Percentiles rank a stretch among this genome's conserved stretches.
Conservation (phyloP, 2,888 invertebrate genomes). For the Silvanus unidentatus region DNA sequence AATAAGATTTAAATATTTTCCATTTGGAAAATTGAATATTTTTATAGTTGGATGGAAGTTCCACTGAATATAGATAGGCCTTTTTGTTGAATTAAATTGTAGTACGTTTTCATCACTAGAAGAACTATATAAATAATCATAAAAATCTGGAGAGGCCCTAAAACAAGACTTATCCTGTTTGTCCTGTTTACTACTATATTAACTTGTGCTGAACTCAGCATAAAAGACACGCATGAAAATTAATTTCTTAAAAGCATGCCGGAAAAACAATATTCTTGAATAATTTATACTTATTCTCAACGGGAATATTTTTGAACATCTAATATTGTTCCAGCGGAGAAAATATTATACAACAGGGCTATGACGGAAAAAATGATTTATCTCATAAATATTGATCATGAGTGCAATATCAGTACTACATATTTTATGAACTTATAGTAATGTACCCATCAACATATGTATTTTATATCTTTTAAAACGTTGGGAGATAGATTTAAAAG, state of each 20-base stretch:
- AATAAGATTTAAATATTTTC: conserved; percentile 35
- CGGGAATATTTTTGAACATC: too few relatives aligned
- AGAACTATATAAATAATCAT: conserved; percentile 25
- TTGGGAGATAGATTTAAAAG: conserved; percentile 25
- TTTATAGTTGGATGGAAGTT: conserved; percentile 22
- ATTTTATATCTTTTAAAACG: conserved; percentile 26
- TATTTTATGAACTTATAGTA: conserved; percentile 22
- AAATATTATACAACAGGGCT: too few relatives aligned
- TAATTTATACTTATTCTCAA: too few relatives aligned
- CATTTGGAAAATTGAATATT: conserved; percentile 38
- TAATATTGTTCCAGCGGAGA: too few relatives aligned
- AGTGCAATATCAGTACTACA: conserved; percentile 19
- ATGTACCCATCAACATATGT: conserved; percentile 26
- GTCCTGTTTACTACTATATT: conserved; percentile 6
- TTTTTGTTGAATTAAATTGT: conserved; percentile 21
- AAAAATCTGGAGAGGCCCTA: conserved; percentile 16
- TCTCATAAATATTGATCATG: too few relatives aligned
- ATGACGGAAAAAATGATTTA: too few relatives aligned
- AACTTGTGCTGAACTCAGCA: too few relatives aligned
- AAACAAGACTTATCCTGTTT: not conserved
- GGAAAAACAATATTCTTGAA: not conserved
- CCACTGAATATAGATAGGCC: conserved; percentile 12
- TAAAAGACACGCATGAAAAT: not conserved
- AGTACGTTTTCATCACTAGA: conserved; percentile 24
- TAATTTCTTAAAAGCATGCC: conserved; percentile 1